phyloP scores from a whole-genome alignment of 2,113 vertebrate species.

The Vulpes lagopus region DNA sequence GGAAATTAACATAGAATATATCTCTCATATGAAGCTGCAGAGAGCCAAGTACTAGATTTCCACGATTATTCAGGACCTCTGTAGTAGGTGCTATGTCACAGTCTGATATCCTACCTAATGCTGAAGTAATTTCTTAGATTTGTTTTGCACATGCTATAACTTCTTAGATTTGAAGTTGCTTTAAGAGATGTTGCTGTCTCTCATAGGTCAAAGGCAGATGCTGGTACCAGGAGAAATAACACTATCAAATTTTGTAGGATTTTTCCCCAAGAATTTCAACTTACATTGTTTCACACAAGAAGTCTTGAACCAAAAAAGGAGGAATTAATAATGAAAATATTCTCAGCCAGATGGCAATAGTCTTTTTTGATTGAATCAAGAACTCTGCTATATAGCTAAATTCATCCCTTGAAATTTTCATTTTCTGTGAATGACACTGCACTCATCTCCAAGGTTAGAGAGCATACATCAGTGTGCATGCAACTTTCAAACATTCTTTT shows the following conservation, averaged over 20 bases:
- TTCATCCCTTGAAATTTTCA: slow-evolving; percentile 74
- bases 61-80: neutral
- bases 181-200: neutral
- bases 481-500: slow-evolving; percentile 79
- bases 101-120: neutral
- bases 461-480: slow-evolving; percentile 81
- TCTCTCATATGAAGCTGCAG: neutral
- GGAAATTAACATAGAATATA: neutral
- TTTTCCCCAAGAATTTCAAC: slow-evolving; percentile 17
- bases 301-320: neutral
- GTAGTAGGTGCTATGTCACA: neutral
- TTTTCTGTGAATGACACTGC: slow-evolving; percentile 63
- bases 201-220: slow-evolving; percentile 39
- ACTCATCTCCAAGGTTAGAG: slow-evolving; percentile 74
- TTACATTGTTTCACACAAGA: slow-evolving; percentile 59
- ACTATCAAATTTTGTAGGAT: neutral
- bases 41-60: neutral
- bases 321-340: slow-evolving; percentile 56
- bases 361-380: slow-evolving; percentile 60
- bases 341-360: slow-evolving; percentile 32
- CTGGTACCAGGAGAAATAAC: neutral
- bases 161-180: slow-evolving; percentile 47
- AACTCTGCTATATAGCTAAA: slow-evolving; percentile 63
- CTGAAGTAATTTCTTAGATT: slow-evolving; percentile 42
- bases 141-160: neutral